Conservation (phyloP, 2,888 invertebrate species). For the Ormyrus labotus region DNA sequence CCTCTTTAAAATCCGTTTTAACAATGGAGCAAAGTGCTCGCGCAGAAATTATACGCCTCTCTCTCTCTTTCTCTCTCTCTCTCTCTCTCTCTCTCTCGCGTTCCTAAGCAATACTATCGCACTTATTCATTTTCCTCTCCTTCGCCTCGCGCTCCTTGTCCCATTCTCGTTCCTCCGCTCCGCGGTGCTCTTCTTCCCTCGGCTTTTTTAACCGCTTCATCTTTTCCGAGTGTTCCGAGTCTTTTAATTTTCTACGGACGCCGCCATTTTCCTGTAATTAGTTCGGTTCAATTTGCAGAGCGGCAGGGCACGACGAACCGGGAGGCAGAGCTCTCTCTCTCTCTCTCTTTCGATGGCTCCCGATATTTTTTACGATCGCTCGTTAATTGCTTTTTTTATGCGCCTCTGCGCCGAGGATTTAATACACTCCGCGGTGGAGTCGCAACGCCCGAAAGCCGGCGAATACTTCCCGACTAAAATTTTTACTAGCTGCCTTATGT, state of each 20-base stretch:
- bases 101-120: neutral
- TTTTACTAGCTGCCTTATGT: too few relatives aligned
- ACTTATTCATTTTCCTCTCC: too few relatives aligned
- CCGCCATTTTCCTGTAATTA: constrained; percentile 27
- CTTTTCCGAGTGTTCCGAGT: neutral
- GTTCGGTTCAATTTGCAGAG: neutral
- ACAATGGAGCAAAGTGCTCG: constrained; percentile 17
- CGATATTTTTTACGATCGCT: neutral
- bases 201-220: neutral
- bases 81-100: too few relatives aligned
- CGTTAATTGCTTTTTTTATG: neutral
- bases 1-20: constrained; percentile 38
- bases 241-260: neutral
- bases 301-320: neutral
- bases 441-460: too few relatives aligned
- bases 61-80: too few relatives aligned
- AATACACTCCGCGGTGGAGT: too few relatives aligned
- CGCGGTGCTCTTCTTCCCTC: neutral
- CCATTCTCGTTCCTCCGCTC: too few relatives aligned
- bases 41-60: constrained; percentile 21
- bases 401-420: too few relatives aligned
- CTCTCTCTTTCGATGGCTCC: neutral
- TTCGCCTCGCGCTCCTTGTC: too few relatives aligned
- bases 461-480: too few relatives aligned
- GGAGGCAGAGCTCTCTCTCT: neutral